Evolutionary conservation across 2,888 invertebrate species (phyloP).

Genomic region (Lapara coniferarum): DNA sequence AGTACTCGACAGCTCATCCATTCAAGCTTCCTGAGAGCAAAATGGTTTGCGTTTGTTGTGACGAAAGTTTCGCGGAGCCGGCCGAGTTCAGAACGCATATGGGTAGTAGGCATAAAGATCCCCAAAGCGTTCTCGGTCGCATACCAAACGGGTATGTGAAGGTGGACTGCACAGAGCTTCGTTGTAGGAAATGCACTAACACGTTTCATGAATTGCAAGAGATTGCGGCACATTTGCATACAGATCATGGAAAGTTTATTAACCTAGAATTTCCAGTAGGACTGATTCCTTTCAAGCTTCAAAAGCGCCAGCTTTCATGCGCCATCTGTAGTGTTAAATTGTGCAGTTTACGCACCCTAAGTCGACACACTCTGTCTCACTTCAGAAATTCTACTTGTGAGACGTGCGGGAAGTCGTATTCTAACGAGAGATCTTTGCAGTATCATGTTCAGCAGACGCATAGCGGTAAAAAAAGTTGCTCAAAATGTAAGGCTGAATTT

Average conservation of each 20-base stretch:
- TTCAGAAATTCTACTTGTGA: constrained; percentile 50
- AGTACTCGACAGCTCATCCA: constrained; percentile 54
- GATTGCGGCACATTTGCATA: constrained; percentile 46
- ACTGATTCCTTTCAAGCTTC: constrained; percentile 44
- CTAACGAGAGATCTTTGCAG: constrained; percentile 41
- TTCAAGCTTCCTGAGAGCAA: constrained; percentile 49
- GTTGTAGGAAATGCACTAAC: constrained; percentile 46
- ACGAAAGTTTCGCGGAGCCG: constrained; percentile 44
- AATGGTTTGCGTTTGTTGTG: constrained; percentile 52
- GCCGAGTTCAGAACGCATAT: constrained; percentile 50
- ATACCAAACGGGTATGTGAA: constrained; percentile 30
- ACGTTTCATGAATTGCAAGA: constrained; percentile 42
- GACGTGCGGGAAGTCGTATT: constrained; percentile 50
- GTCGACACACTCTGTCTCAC: constrained; percentile 52
- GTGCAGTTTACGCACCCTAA: constrained; percentile 43
- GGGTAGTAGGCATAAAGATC: constrained; percentile 40
- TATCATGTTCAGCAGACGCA: constrained; percentile 41
- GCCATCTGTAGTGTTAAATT: constrained; percentile 45
- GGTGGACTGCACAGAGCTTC: constrained; percentile 41
- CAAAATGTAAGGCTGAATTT: constrained; percentile 46
- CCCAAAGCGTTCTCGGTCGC: constrained; percentile 28
- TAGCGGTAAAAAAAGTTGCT: constrained; percentile 37
- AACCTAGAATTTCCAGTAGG: constrained; percentile 46
- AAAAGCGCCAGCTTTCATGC: constrained; percentile 40
- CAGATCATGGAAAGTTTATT: constrained; percentile 36